These are phyloP conservation scores for Semotilus atromaculatus DNA, from an alignment of 2,797 vertebrate species.

Conservation along the genomic window DNA sequence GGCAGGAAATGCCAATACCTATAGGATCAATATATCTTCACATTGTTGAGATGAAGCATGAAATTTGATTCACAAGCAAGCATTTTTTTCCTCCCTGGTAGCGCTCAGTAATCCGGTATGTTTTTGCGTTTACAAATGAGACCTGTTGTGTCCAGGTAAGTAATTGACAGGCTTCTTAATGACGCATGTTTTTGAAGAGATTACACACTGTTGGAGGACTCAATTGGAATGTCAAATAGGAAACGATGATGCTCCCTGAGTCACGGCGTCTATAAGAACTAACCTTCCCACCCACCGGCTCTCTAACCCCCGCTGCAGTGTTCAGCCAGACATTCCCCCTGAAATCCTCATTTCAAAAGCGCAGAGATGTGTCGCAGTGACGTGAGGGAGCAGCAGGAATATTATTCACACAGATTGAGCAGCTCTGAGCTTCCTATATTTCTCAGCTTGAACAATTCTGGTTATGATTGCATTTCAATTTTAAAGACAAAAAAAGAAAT, in stretches of 20 bases:
- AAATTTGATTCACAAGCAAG: constrained; percentile 7
- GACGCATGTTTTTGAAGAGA: constrained; percentile 1
- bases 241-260: constrained; percentile 49
- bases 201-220: constrained; percentile 19
- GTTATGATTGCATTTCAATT: constrained; percentile 57
- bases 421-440: constrained; percentile 58
- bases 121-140: constrained; percentile 10
- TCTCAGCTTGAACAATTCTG: constrained; percentile 57
- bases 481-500: constrained; percentile 51
- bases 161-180: constrained; percentile 32
- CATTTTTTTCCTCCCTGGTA: not conserved
- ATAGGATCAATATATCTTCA: constrained; percentile 1
- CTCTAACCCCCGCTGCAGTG: constrained; percentile 38
- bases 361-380: constrained; percentile 53
- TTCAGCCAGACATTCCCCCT: constrained; percentile 53
- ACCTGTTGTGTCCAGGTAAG: constrained; percentile 33
- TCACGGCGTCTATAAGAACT: constrained; percentile 26
- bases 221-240: constrained; percentile 30
- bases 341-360: constrained; percentile 67
- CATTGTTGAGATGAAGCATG: not conserved
- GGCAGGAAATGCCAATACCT: not conserved
- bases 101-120: not conserved
- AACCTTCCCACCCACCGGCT: not conserved
- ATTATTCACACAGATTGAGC: constrained; percentile 56
- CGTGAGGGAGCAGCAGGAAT: constrained; percentile 64